Evolutionary conservation across 2,888 invertebrate genomes (phyloP), one percentile per base, ranked within the genome.

Genomic region (Metacarcinus magister): DNA sequence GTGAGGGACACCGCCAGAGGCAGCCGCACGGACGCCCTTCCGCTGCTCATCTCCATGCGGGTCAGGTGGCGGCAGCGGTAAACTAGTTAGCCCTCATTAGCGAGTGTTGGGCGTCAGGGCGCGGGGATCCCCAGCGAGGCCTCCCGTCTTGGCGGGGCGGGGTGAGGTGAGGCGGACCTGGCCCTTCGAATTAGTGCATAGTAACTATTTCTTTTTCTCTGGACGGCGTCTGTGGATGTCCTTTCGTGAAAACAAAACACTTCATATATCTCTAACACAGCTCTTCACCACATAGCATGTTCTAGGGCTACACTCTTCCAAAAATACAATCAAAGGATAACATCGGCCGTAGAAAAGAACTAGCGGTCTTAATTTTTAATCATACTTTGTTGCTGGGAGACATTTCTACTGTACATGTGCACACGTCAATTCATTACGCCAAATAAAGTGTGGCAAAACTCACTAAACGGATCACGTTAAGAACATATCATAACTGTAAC

Each of bases 11-110:
- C 3, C 32, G 82, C 32, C 82, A 16, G 19, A 7, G 82, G 28
- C 82, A 75, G 32, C 32, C 32, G 28, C 82, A 32, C 32, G 7
- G 82, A 13, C 32, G 32, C 82, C 32, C 82, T 28, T 82, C 32
- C 32, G 32, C 32, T 13, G 32, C 82, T 82, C 82, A 82, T 82
- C 82, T 82, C 82, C 82, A 82, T 82, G 82, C 82, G 13, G 82
- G 82, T 82, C 82, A 82, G 82, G 82, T 82, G 82, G 82, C 82
- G 28, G 82, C 82, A 82, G 82, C 82, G 82, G 82, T 82, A 82
- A 82, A 82, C 82, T 82, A 82, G 82, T 82, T 82, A 82, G 82
- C 82, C 82, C 82, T 82, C 82, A 82, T 82, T 82, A 82, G 82
- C 8, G 82, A 82, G 82, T 82, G 82, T 82, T 32, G 82, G 82